Evolutionary conservation across 2,888 invertebrate genomes (phyloP).

Genomic region (Xanthia icteritia): DNA sequence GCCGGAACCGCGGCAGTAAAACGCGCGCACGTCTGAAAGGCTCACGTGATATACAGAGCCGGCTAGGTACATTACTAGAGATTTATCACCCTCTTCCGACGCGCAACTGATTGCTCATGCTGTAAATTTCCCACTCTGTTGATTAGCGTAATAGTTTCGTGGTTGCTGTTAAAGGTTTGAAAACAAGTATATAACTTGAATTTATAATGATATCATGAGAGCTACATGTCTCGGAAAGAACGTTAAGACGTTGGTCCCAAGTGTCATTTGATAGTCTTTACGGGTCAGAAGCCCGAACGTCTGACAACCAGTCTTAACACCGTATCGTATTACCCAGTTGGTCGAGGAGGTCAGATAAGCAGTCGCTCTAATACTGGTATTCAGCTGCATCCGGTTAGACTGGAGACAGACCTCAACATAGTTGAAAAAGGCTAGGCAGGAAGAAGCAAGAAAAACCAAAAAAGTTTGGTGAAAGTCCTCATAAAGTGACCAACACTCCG

Average conservation of each 20-base stretch:
- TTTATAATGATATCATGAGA: neutral
- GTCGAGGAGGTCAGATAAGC: neutral
- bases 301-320: neutral
- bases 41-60: slow-evolving; percentile 49
- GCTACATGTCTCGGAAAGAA: neutral
- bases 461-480: neutral
- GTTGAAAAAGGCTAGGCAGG: neutral
- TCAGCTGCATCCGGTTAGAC: neutral
- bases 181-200: neutral
- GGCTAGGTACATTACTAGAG: slow-evolving; percentile 55
- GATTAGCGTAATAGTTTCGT: slow-evolving; percentile 55
- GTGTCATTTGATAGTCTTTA: neutral
- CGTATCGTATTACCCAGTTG: neutral
- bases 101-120: slow-evolving; percentile 62
- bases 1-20: slow-evolving; percentile 56
- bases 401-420: too few relatives aligned
- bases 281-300: neutral
- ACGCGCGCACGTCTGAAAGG: slow-evolving; percentile 43
- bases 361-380: neutral
- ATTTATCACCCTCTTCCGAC: slow-evolving; percentile 61
- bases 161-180: slow-evolving; percentile 23
- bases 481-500: neutral
- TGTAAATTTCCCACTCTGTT: slow-evolving; percentile 55
- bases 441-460: neutral
- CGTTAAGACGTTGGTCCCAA: neutral